These are phyloP conservation scores for Chamaetylas fuelleborni DNA, from an alignment of 2,113 vertebrate genomes.

Conservation along the genomic window DNA sequence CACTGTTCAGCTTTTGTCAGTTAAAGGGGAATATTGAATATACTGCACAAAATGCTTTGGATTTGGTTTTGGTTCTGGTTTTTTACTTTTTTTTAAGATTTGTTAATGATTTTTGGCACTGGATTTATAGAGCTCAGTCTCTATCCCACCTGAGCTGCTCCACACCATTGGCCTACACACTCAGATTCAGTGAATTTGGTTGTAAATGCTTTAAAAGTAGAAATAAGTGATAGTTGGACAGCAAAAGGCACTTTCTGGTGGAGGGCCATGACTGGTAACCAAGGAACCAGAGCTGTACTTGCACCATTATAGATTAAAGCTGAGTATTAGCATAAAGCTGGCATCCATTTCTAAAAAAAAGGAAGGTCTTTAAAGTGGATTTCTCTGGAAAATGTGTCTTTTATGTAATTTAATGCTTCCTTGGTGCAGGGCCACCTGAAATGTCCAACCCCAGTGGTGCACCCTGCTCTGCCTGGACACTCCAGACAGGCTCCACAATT, in stretches of 20 bases:
- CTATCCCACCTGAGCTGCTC: neutral
- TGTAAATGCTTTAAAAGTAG: neutral
- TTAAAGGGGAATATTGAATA: neutral
- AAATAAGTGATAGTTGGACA: neutral
- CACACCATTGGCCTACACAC: fast-evolving
- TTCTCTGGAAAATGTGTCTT: neutral
- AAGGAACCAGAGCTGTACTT: neutral
- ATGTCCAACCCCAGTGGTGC: neutral
- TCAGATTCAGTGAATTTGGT: neutral
- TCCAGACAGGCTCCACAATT: fast-evolving
- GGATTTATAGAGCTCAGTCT: neutral
- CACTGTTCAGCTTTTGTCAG: neutral
- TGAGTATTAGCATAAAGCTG: neutral
- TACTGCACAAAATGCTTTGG: neutral
- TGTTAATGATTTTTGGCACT: neutral
- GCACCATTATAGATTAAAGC: neutral
- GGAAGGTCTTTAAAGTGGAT: fast-evolving
- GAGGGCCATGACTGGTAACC: neutral
- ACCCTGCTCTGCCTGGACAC: neutral
- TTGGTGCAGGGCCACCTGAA: neutral
- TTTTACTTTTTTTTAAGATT: neutral
- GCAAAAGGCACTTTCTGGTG: neutral
- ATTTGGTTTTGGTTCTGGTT: neutral
- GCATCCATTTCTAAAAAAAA: neutral
- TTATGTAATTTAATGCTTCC: neutral